Evolutionary conservation across 2,113 vertebrate species (phyloP).

Genomic region (Microtus pennsylvanicus): DNA sequence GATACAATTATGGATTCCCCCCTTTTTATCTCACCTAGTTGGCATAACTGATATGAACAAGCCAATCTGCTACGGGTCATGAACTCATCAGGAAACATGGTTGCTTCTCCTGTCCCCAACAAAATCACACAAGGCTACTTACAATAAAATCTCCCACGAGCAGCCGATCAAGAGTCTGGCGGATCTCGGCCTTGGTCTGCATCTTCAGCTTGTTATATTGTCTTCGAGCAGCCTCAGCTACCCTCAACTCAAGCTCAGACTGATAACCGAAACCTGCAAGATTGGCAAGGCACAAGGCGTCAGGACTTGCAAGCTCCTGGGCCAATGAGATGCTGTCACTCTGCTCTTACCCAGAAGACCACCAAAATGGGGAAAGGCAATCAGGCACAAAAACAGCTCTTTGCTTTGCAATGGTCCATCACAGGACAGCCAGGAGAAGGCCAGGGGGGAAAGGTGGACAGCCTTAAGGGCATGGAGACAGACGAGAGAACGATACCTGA

Average conservation of each 20-base stretch:
- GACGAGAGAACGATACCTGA: accelerated
- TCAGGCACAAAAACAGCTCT: neutral
- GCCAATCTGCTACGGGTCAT: neutral
- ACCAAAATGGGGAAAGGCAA: neutral
- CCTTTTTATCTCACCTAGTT: neutral
- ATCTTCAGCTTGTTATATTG: slow-evolving; percentile 99
- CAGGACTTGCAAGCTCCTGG: neutral
- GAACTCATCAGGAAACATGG: neutral
- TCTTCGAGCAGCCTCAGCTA: slow-evolving; percentile 96
- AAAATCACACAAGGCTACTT: slow-evolving; percentile 80
- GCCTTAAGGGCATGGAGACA: no score
- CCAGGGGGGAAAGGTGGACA: accelerated
- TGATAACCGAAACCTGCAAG: slow-evolving; percentile 96
- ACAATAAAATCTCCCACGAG: slow-evolving; percentile 99
- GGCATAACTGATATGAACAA: neutral
- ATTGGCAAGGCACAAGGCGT: slow-evolving; percentile 12
- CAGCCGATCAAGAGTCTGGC: slow-evolving; percentile 97
- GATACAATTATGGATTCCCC: neutral
- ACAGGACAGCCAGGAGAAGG: accelerated
- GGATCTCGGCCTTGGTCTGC: slow-evolving; percentile 98
- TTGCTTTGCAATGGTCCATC: neutral
- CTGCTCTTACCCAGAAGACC: neutral
- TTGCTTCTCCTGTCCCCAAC: neutral
- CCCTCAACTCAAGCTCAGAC: slow-evolving; percentile 96
- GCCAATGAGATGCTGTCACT: neutral